These are phyloP conservation scores for Eugnorisma glareosa DNA, from an alignment of 2,888 invertebrate species.

Conservation along the genomic window DNA sequence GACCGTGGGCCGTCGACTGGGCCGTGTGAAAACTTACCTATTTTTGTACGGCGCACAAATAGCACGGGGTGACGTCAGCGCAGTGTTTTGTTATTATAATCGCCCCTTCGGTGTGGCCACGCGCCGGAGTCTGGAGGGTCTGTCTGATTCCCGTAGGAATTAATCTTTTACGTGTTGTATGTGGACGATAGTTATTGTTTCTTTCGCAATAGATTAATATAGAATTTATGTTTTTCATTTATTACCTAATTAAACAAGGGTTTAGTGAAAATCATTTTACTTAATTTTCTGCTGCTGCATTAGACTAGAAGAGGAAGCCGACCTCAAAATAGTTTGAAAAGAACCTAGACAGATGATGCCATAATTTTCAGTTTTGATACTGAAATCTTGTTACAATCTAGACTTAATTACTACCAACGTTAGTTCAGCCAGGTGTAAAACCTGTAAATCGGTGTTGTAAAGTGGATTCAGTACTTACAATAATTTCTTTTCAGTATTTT, in stretches of 20 bases:
- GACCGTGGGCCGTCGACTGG: slow-evolving; percentile 66
- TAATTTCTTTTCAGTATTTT: neutral
- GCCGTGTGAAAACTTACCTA: slow-evolving; percentile 76
- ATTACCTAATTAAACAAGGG: too few relatives aligned
- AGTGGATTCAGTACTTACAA: slow-evolving; percentile 24
- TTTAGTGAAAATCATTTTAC: neutral
- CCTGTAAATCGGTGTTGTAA: neutral
- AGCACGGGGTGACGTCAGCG: slow-evolving; percentile 73
- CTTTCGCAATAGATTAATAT: neutral
- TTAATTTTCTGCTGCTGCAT: neutral
- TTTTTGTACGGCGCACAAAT: slow-evolving; percentile 79
- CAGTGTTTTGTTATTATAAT: slow-evolving; percentile 71
- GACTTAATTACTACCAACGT: neutral
- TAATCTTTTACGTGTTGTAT: neutral
- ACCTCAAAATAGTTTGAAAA: too few relatives aligned
- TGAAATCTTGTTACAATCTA: neutral
- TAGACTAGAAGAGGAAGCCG: too few relatives aligned
- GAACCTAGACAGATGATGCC: neutral
- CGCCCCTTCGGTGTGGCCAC: slow-evolving; percentile 62
- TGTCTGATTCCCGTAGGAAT: slow-evolving; percentile 16
- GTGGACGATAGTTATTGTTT: neutral
- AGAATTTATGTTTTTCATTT: too few relatives aligned
- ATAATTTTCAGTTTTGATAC: neutral
- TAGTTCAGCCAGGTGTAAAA: slow-evolving; percentile 6
- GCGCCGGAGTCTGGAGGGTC: slow-evolving; percentile 30